A percentile compares a stretch with the other conserved stretches of the same genome.
Conservation (phyloP, 2,888 invertebrate species). For the Aspidapion aeneum region DNA sequence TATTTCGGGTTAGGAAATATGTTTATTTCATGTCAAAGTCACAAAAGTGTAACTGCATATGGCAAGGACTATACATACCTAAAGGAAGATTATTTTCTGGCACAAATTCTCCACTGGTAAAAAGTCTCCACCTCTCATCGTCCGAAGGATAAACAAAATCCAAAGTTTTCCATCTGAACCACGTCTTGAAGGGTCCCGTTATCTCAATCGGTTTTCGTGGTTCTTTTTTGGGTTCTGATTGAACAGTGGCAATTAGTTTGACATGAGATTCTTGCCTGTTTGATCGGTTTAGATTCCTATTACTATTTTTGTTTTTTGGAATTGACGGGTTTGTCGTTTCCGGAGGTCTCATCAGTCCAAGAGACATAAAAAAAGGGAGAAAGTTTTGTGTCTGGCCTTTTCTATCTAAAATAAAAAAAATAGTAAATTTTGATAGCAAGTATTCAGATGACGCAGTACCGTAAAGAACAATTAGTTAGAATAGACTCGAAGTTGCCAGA, state of each 20-base stretch:
- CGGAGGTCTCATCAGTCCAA: conserved; percentile 36
- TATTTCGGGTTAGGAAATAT: too few relatives aligned
- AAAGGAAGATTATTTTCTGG: conserved; percentile 69
- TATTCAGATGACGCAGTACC: not conserved
- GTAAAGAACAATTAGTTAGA: not conserved
- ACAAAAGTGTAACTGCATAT: too few relatives aligned
- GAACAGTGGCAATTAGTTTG: conserved; percentile 4
- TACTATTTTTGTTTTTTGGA: conserved; percentile 1
- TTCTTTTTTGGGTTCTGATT: conserved; percentile 15
- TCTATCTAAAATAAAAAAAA: not conserved
- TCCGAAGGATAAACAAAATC: conserved; percentile 68
- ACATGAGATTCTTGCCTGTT: not conserved
- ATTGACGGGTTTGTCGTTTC: conserved; percentile 3
- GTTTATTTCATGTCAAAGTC: too few relatives aligned
- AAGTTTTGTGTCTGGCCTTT: conserved; percentile 34
- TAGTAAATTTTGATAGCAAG: not conserved
- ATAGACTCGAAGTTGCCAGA: conserved; percentile 1
- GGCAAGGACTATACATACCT: too few relatives aligned
- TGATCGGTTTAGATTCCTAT: not conserved
- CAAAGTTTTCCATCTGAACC: conserved; percentile 71
- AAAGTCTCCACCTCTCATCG: conserved; percentile 55
- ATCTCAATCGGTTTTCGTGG: conserved; percentile 43
- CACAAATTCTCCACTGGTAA: conserved; percentile 59
- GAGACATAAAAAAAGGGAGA: conserved; percentile 52
- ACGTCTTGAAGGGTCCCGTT: conserved; percentile 57